Base-by-base conservation (phyloP, 2,797 vertebrate genomes). In the Pteropus rufus region DNA sequence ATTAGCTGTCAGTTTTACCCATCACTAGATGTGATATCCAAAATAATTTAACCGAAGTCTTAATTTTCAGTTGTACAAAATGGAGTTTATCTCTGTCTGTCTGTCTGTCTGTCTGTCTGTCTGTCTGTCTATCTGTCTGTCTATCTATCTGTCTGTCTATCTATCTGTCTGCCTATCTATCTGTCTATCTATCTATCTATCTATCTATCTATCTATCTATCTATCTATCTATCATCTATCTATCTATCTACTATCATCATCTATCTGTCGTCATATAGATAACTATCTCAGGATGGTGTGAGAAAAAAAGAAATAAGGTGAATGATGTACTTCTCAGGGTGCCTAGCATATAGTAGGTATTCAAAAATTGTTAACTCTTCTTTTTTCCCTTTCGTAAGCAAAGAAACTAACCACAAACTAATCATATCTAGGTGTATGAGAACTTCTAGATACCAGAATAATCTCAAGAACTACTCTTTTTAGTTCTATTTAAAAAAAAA, bases 391-490 rank as follows among this genome's bases (percentile, higher is more conserved):
- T 96, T 75, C 49, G 62, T 70, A 85, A 76, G 5, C 26, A 77
- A 31, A 88, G 44, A 91, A 95, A 79, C 67, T 56, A 85, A 88
- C 54, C 80, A 84, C 19, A 4, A 82, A 67, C 58, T 81, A n/a
- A 88, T 44, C 73, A 82, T 54, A 52, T 90, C 81, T 82, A 70
- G 67, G 34, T 94, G 34, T 36, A n/a, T 41, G 41, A 91, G 62
- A 95, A 87, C 8, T 67, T 97, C 58, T 39, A 73, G 36, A 36
- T 36, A 36, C 36, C 36, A 36, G 36, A 36, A 36, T 65, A 67
- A 93, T 70, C 73, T 76, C 58, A 96, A 82, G 85, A 94, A 89
- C 85, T 36, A 83, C 10, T 26, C 36, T 91, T 58, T 93, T 90
- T 85, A 44, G 56, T 94, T 92, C 82, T 83, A 23, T 9, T 80